Base-by-base conservation (phyloP, 2,113 vertebrate genomes). In the Poeciliopsis prolifica region DNA sequence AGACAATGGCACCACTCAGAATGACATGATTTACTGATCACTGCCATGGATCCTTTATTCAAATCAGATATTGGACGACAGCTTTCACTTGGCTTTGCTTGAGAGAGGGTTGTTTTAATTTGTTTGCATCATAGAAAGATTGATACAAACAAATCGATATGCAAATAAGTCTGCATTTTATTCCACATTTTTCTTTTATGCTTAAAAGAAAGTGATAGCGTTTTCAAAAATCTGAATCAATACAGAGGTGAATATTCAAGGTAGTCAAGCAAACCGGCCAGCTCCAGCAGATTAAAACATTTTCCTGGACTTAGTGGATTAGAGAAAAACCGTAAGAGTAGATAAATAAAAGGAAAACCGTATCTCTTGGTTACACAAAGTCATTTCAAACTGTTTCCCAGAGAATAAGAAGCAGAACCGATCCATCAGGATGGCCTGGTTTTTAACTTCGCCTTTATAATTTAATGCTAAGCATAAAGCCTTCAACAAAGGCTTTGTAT, bases 11-110 rank as follows among this genome's bases (percentile, higher is more conserved):
- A 58, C 64, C 22, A 58, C 61, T 51, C 30, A 68, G 65, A 72
- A 40, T 22, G 30, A 30, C 68, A 48, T 82, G 74, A 81, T 79
- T 74, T 71, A 80, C 64, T 58, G 68, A 35, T 51, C 30, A 51
- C 29, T 30, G 69, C 33, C 58, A 22, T 13, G 31, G 51, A 65
- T 66, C 75, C 80, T 73, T 77, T 54, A 79, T 15, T 22, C 60
- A 68, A 0, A 37, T 64, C 69, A 77, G 74, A 17, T 81, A 78
- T 67, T 54, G 31, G 42, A 70, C n/a, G 19, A 48, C 17, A 48
- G 44, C 17, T 19, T 48, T 48, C 44, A 48, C 17, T 48, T 48
- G 44, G 44, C 58, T 67, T 3, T 40, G 31, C 40, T 68, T 30
- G 62, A 72, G 29, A 62, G 44, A 24, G 12, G 10, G 14, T 62